phyloP scores from a whole-genome alignment of 1,140 invertebrate genomes.

The Drosophila bocki region DNA sequence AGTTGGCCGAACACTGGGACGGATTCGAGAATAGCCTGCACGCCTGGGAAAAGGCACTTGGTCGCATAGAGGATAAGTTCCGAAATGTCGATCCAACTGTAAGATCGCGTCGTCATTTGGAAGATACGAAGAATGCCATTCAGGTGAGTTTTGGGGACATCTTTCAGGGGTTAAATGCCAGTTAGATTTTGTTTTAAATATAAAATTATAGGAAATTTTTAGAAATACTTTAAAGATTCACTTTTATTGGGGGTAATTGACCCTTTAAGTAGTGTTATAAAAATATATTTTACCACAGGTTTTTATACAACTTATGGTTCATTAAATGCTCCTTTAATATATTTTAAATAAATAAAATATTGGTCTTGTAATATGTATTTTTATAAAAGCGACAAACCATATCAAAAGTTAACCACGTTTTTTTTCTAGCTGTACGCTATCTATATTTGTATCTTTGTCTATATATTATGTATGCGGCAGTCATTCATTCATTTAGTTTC shows the following conservation, averaged over 20 bases:
- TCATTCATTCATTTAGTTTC: slow-evolving; percentile 55
- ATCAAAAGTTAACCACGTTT: not conserved
- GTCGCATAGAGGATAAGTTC: slow-evolving; percentile 89
- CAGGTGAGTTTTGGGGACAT: slow-evolving; percentile 86
- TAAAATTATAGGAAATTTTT: not conserved
- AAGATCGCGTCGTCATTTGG: slow-evolving; percentile 89
- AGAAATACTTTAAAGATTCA: not conserved
- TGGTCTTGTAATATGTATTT: not conserved
- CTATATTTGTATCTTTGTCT: slow-evolving; percentile 17
- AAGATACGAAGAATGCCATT: slow-evolving; percentile 89
- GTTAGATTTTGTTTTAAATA: not conserved
- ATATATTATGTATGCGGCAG: slow-evolving; percentile 8
- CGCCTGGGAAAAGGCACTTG: slow-evolving; percentile 88
- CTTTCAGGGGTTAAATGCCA: not conserved
- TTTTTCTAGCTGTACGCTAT: slow-evolving; percentile 3
- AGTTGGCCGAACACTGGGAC: slow-evolving; percentile 91
- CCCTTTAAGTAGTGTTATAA: not conserved
- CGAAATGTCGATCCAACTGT: slow-evolving; percentile 91
- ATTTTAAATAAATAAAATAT: too few relatives aligned
- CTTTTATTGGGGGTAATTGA: not conserved
- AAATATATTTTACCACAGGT: too few relatives aligned
- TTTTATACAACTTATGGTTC: not conserved
- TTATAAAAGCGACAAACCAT: not conserved
- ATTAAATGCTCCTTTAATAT: not conserved
- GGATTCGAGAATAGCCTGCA: slow-evolving; percentile 90